These are phyloP conservation scores for Panzeria rudis DNA, from an alignment of 2,888 invertebrate genomes.

Conservation along the genomic window DNA sequence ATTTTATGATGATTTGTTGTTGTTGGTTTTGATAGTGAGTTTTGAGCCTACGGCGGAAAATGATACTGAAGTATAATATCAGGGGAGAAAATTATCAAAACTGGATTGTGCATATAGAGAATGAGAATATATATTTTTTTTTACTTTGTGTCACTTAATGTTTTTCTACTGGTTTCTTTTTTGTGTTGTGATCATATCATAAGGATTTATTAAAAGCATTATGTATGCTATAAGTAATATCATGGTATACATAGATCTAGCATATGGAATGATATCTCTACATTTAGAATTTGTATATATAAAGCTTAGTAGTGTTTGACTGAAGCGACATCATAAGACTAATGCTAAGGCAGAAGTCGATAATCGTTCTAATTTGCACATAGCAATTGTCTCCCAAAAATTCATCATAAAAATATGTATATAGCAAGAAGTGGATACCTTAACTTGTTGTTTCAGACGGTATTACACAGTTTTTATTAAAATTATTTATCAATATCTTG, in stretches of 20 bases:
- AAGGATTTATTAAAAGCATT: background rate
- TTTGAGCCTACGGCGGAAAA: conserved; percentile 28
- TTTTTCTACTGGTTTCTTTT: background rate
- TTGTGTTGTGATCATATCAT: background rate
- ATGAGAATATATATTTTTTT: conserved; percentile 34
- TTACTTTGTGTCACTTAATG: background rate
- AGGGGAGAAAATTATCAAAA: conserved; percentile 3
- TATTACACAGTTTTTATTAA: no score
- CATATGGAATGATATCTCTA: background rate
- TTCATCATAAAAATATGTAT: no score
- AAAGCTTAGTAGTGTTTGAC: no score
- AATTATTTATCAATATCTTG: no score
- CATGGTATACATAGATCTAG: background rate
- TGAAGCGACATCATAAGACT: no score
- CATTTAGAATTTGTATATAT: no score
- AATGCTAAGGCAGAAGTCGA: no score
- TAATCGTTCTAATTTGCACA: no score
- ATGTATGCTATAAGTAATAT: background rate
- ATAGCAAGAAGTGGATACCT: no score
- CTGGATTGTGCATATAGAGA: conserved; percentile 19
- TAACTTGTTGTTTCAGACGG: no score
- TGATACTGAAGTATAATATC: background rate
- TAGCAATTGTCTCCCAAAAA: no score
- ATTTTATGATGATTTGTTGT: conserved; percentile 52
- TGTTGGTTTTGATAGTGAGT: conserved; percentile 2